These are phyloP conservation scores for Drosophila ambigua DNA, from an alignment of 1,140 invertebrate genomes.

Conservation along the genomic window DNA sequence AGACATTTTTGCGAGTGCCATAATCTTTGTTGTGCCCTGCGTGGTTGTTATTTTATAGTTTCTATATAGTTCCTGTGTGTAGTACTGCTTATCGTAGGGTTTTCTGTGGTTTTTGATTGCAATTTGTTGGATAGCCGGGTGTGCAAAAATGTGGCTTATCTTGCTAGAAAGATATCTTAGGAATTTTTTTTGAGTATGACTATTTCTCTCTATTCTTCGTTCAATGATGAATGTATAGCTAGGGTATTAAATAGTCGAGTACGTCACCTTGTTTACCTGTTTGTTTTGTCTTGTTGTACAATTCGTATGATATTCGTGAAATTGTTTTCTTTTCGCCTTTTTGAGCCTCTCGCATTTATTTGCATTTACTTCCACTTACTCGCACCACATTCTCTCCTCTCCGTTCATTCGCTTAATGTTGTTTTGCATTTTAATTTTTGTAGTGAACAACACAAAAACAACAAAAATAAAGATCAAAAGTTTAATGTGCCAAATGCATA, in stretches of 20 bases:
- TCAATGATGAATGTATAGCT: background rate
- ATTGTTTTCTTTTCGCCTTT: constrained; percentile 41
- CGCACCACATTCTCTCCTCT: constrained; percentile 19
- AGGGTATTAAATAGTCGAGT: background rate
- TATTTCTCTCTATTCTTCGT: background rate
- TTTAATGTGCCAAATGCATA: constrained; percentile 76
- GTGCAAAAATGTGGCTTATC: too few species aligned
- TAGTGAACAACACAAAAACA: constrained; percentile 5
- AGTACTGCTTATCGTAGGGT: constrained; percentile 3
- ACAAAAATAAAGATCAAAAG: constrained; percentile 51
- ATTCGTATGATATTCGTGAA: constrained; percentile 19
- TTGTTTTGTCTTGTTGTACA: background rate
- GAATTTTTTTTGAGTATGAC: too few species aligned
- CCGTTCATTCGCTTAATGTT: constrained; percentile 3
- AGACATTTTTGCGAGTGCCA: background rate
- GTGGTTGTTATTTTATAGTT: constrained; percentile 3
- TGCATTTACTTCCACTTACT: constrained; percentile 21
- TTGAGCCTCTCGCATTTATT: constrained; percentile 35
- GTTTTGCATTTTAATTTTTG: constrained; percentile 42
- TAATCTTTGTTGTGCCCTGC: too few species aligned
- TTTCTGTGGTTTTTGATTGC: constrained; percentile 15
- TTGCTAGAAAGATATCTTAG: too few species aligned
- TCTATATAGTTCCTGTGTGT: constrained; percentile 1
- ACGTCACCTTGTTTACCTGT: constrained; percentile 17
- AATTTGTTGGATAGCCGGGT: background rate